Percentiles rank a stretch among this genome's conserved stretches.
Evolutionary conservation across 2,113 vertebrate species (phyloP).

Genomic region (Hylia prasina): DNA sequence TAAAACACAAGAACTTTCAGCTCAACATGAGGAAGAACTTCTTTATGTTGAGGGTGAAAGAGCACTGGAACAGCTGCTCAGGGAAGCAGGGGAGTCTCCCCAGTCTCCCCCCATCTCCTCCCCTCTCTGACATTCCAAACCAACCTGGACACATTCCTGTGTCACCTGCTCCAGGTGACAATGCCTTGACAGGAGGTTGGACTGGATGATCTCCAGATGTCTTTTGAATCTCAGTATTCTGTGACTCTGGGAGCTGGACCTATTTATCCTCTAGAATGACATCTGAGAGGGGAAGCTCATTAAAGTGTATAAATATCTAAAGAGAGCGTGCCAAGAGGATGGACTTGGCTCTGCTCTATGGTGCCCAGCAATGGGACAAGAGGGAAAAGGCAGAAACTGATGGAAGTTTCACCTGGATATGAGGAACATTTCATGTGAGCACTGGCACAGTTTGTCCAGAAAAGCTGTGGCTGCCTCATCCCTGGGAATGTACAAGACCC

Average conservation of each 20-base stretch:
- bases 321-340: fast-evolving
- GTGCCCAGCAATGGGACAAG: neutral
- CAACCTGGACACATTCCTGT: neutral
- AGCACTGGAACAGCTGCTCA: neutral
- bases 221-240: neutral
- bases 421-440: neutral
- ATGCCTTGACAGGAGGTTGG: neutral
- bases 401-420: neutral
- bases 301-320: no score
- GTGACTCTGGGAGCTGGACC: neutral
- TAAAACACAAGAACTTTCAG: neutral
- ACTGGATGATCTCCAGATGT: neutral
- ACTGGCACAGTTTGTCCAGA: neutral
- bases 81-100: neutral
- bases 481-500: neutral
- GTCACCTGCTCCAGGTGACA: neutral
- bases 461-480: neutral
- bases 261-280: neutral
- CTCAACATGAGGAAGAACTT: neutral
- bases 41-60: neutral
- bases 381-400: neutral
- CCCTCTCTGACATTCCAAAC: neutral
- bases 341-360: fast-evolving
- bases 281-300: neutral
- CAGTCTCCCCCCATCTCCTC: no score